These are phyloP conservation scores for Fistularia commersonii DNA, from an alignment of 2,797 vertebrate genomes.

Conservation along the genomic window DNA sequence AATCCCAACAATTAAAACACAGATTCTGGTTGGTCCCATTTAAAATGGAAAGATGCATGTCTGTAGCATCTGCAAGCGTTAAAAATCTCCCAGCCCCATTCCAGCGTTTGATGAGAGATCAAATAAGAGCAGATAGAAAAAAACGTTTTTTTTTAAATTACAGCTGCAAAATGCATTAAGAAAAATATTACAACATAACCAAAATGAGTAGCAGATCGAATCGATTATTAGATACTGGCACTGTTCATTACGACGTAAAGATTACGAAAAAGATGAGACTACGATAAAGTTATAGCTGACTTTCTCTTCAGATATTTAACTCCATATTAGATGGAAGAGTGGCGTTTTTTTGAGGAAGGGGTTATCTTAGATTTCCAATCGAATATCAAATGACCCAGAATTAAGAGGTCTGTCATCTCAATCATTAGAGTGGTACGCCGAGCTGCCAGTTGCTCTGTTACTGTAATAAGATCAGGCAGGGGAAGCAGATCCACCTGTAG, in stretches of 20 bases:
- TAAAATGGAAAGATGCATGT: constrained; percentile 43
- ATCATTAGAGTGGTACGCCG: constrained; percentile 47
- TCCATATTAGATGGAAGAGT: neutral
- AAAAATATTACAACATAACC: constrained; percentile 34
- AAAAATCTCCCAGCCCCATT: constrained; percentile 39
- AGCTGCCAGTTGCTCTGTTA: constrained; percentile 24
- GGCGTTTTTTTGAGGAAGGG: too few species aligned
- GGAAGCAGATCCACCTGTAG: constrained; percentile 73
- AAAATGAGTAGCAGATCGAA: constrained; percentile 48
- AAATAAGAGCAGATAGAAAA: constrained; percentile 46
- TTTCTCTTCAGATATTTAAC: neutral
- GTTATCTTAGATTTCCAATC: constrained; percentile 20
- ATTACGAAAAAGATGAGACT: neutral
- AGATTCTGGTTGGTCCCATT: constrained; percentile 45
- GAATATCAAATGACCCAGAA: constrained; percentile 66
- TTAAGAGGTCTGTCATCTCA: constrained; percentile 66
- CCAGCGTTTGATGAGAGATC: constrained; percentile 37
- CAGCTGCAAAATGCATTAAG: constrained; percentile 54
- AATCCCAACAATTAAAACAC: constrained; percentile 60
- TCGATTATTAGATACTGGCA: constrained; percentile 46
- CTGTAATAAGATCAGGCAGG: constrained; percentile 63
- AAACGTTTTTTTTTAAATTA: constrained; percentile 28
- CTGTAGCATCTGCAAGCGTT: constrained; percentile 56
- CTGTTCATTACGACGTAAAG: too few species aligned
- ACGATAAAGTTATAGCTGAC: neutral